Evolutionary conservation across 1,140 invertebrate genomes (phyloP).

Genomic region (Chionoecetes opilio): DNA sequence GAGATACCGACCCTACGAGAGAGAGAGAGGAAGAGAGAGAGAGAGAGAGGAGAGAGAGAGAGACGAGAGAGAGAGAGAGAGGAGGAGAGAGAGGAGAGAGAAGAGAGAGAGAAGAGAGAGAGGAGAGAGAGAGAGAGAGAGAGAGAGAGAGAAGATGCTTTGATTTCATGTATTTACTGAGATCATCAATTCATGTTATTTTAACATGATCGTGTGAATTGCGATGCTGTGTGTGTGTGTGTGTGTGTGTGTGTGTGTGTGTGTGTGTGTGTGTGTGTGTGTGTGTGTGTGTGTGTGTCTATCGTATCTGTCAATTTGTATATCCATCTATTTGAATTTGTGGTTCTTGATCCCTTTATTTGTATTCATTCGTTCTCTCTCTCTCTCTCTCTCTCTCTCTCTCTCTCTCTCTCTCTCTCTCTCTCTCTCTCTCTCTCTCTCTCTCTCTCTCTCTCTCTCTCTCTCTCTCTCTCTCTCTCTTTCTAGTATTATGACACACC

Average conservation of each 20-base stretch:
- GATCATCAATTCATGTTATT: not conserved
- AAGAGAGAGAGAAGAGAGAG: constrained; percentile 14
- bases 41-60: constrained; percentile 7
- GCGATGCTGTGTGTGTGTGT: no score
- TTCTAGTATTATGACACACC: no score
- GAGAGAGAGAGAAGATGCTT: not conserved
- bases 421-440: not conserved
- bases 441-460: not conserved
- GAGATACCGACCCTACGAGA: not conserved
- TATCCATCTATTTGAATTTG: no score
- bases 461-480: not conserved
- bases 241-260: no score
- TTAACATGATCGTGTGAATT: no score
- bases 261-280: no score
- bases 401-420: not conserved
- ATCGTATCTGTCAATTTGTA: no score
- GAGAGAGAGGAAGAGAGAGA: not conserved
- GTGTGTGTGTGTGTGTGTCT: no score
- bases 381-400: not conserved
- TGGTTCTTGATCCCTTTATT: no score
- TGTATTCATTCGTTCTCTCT: not conserved
- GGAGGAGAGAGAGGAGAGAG: not conserved
- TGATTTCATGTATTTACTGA: no score
- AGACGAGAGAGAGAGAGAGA: constrained; percentile 9
- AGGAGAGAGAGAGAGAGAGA: constrained; percentile 27